Evolutionary conservation across 2,797 vertebrate species (phyloP).

Genomic region (Pseudomugil tenellus): DNA sequence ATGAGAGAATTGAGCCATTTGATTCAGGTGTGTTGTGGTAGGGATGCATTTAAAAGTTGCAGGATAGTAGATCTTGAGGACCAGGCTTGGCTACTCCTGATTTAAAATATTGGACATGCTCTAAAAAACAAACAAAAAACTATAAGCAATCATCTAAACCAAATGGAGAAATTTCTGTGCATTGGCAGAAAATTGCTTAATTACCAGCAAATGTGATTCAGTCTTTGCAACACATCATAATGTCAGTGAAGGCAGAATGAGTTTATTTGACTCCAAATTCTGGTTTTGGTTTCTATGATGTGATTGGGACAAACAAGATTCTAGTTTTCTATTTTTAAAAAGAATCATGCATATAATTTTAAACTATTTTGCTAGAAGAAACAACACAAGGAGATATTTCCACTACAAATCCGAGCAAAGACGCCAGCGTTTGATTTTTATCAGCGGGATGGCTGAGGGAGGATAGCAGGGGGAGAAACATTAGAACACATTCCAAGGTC

Average conservation of each 20-base stretch:
- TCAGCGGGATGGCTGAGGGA: slow-evolving; percentile 53
- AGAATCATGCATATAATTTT: slow-evolving; percentile 20
- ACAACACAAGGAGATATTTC: slow-evolving; percentile 29
- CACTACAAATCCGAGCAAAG: slow-evolving; percentile 28
- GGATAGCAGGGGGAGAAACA: slow-evolving; percentile 43
- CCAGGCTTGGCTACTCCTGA: too few species aligned
- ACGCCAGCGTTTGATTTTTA: slow-evolving; percentile 41
- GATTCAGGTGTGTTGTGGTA: too few species aligned
- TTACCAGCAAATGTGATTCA: not conserved
- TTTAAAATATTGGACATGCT: not conserved
- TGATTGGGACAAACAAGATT: slow-evolving; percentile 3
- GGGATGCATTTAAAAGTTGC: too few species aligned
- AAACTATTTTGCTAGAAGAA: slow-evolving; percentile 5
- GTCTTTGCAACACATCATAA: not conserved
- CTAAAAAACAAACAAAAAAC: not conserved
- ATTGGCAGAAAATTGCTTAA: not conserved
- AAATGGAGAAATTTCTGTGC: not conserved
- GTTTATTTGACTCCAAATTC: slow-evolving; percentile 1
- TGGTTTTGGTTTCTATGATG: not conserved
- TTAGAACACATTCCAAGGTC: slow-evolving; percentile 61
- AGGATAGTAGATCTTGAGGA: too few species aligned
- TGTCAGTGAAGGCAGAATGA: not conserved
- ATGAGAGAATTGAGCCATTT: too few species aligned
- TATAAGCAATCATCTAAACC: not conserved
- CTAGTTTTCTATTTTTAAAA: slow-evolving; percentile 10